Evolutionary conservation across 1,140 invertebrate species (phyloP), one percentile per base, ranked within the genome.

Genomic region (Bilobella aurantiaca): DNA sequence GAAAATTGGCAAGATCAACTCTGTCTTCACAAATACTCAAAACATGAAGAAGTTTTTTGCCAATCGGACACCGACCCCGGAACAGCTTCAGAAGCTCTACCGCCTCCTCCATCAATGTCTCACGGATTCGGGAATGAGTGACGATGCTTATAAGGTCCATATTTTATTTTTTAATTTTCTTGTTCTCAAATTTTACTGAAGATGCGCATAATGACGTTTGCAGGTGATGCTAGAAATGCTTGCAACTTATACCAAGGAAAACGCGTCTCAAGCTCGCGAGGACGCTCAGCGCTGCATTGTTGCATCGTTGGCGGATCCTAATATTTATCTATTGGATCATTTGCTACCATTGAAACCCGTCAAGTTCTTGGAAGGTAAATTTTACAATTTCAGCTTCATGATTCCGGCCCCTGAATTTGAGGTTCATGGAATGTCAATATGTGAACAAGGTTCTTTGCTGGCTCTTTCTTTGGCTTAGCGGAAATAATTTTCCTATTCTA

Each of bases 271-370:
- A 73, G 94, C 94, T 0, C 83, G 93, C 73, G 92, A 97, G 80
- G 94, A 98, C 82, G 94, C 94, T 5, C 93, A 96, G 74, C 87
- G 90, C 74, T 98, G 95, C 78, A 98, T 98, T 76, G 87, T 94
- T 21, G 89, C 93, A 21, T 93, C 93, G 60, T 78, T 98, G 60
- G 92, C 89, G 42, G 95, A 98, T 79, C 93, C 93, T 42, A 92
- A 89, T 73, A 93, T 92, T 74, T 97, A 96, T 78, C 82, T 98
- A 14, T 80, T 98, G 71, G 95, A 98, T 78, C 94, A 96, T 64
- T 79, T 98, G 21, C 79, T 98, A 18, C 83, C 89, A 12, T 78
- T 98, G 23, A 96, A 97, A 79, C 95, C 96, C 18, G 93, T 98
- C 1, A 85, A 90, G 68, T 95, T 95, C 76, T 79, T 98, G n/a